Conservation (phyloP, 1,140 invertebrate species). For the Drosophila mayri region DNA sequence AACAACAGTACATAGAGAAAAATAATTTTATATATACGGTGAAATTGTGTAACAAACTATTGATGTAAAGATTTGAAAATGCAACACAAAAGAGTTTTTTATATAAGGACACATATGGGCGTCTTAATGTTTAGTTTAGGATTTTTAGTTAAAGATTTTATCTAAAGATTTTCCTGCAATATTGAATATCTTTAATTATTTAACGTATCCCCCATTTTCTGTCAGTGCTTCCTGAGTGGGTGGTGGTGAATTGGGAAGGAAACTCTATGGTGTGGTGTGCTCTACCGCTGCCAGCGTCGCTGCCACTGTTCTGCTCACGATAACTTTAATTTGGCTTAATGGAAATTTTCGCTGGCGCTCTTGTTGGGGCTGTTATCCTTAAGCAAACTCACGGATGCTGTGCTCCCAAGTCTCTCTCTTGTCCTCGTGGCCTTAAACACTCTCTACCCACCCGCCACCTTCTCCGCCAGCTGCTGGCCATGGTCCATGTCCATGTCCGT, state of each 20-base stretch:
- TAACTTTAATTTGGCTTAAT: conserved; percentile 84
- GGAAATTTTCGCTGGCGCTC: conserved; percentile 67
- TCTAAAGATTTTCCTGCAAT: too few species aligned
- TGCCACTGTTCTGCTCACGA: conserved; percentile 44
- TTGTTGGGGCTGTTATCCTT: conserved; percentile 41
- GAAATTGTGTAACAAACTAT: not conserved
- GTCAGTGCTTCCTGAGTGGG: conserved; percentile 6
- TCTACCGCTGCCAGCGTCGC: conserved; percentile 40
- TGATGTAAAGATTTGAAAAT: not conserved
- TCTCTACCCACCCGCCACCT: not conserved
- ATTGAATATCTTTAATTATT: too few species aligned
- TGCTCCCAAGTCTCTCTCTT: conserved; percentile 8
- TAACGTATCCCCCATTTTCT: not conserved
- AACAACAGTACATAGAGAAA: conserved; percentile 10
- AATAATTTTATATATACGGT: not conserved
- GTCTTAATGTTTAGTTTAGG: too few species aligned
- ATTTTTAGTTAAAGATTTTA: too few species aligned
- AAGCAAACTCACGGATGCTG: conserved; percentile 38
- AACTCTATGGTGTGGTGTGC: conserved; percentile 18
- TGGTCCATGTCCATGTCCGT: conserved; percentile 34
- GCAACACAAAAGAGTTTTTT: not conserved
- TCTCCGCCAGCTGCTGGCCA: conserved; percentile 15
- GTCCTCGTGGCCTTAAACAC: not conserved
- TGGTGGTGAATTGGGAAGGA: conserved; percentile 11
- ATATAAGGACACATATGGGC: too few species aligned